These are phyloP conservation scores for Lates japonicus DNA, from an alignment of 2,797 vertebrate species.

Conservation along the genomic window DNA sequence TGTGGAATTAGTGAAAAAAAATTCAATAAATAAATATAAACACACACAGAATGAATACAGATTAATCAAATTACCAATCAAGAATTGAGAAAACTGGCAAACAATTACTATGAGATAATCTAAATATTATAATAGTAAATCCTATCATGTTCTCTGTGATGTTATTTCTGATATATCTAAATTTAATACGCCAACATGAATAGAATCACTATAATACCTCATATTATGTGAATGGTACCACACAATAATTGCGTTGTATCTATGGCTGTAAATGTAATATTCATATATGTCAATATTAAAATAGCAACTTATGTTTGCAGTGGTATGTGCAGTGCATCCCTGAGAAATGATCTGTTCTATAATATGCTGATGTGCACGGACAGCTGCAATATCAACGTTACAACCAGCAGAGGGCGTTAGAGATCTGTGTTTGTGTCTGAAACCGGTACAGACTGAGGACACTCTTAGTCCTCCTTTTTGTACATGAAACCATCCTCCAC, in stretches of 20 bases:
- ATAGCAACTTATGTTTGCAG: neutral
- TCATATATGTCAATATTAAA: neutral
- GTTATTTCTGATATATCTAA: neutral
- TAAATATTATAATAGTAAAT: neutral
- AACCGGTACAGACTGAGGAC: neutral
- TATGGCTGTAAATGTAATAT: neutral
- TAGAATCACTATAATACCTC: neutral
- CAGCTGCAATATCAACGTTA: neutral
- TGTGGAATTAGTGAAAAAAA: too few relatives aligned
- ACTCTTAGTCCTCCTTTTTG: constrained; percentile 35
- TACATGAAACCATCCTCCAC: constrained; percentile 26
- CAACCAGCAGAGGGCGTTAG: constrained; percentile 55
- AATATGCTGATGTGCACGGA: neutral
- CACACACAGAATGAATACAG: too few relatives aligned
- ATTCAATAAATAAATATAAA: too few relatives aligned
- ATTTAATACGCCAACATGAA: neutral
- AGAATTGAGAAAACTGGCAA: too few relatives aligned
- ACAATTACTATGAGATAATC: too few relatives aligned
- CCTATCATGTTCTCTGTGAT: neutral
- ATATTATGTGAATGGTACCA: neutral
- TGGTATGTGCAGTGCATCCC: neutral
- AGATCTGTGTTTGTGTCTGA: neutral
- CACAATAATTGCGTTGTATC: neutral
- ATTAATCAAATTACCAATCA: too few relatives aligned
- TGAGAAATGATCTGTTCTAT: neutral